Evolutionary conservation across 2,888 invertebrate species (phyloP), one percentile per base, ranked within the genome.

Genomic region (Troglohyphantes excavatus): DNA sequence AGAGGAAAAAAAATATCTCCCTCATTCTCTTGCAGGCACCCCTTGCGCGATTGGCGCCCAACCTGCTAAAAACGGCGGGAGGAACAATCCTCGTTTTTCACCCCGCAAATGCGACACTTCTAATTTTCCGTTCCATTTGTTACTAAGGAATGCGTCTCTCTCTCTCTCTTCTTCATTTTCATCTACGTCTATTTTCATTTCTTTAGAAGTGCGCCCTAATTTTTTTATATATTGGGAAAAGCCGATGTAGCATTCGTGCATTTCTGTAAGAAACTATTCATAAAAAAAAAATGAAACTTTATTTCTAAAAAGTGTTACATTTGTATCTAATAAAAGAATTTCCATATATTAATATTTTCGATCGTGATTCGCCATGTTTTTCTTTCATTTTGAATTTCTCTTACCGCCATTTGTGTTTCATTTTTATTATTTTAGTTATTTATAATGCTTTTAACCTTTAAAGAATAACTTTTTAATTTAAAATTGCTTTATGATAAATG

Each of bases 81-180:
- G 78, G 65, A 82, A 90, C 89, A 83, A 84, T 78, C 78, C 70
- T 90, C 89, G 89, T 90, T 90, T 90, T 90, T 90, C 89, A 90
- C 83, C 72, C 83, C 17, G 78, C 89, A 67, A 89, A 83, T 84
- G 89, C 89, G 89, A 90, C 89, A 79, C 84, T 90, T 90, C 89
- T 90, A 90, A 90, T 90, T 90, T 90, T 90, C 89, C 89, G 89
- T 90, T 83, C 89, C 89, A 90, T 90, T 90, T 90, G 89, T 90
- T 83, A 83, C 61, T 84, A 84, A 73, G 84, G 78, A 84, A 72
- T 75, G 29, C 73, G 68, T 21, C 33, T 33, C 23, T 21, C 19
- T 33, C 46, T 11, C 39, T 26, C 67, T 19, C 59, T 83, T 70
- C 53, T 78, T 73, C 68, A 72, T 78, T 79, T 72, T 46, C 46